Base-by-base conservation (phyloP, 2,797 vertebrate genomes). In the Acropternis orthonyx region DNA sequence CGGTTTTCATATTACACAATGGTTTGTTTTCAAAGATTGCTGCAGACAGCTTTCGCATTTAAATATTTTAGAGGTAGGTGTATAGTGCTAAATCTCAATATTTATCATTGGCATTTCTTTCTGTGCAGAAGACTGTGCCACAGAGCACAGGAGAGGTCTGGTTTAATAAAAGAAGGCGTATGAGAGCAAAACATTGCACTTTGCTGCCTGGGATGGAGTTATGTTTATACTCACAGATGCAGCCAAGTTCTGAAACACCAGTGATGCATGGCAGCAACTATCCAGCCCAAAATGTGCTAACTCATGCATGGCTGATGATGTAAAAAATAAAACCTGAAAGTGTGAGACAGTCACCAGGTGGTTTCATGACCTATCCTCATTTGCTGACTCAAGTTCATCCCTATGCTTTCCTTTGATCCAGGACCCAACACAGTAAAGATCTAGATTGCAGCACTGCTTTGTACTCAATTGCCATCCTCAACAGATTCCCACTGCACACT, bases 281-380 rank as follows among this genome's bases (percentile, higher is more conserved):
- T 43, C 22, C 49, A 93, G 74, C 46, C 68, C 44, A 48, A 85
- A 93, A 68, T 12, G 11, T 27, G 34, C 49, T 67, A 2, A 2
- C 19, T 87, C 61, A 34, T 30, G 73, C 79, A 74, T 90, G 43
- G 23, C 74, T 82, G 61, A 74, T 17, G 23, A 73, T 18, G 18
- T 27, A 66, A 74, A 86, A 92, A 90, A 74, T 39, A 86, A 79
- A 92, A 85, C 14, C 58, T 62, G 51, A 73, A 88, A 76, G 61
- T 0, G 0, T 12, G 4, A 93, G 52, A 41, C 43, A 76, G 39
- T 43, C 43, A 66, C 55, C 36, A 69, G 39, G 41, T 30, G 36
- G 59, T 76, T 94, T 88, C 39, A 36, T 24, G 27, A 66, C 44
- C 78, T 88, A 12, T 54, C 52, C 44, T 65, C 63, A 51, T n/a